Percentiles rank a stretch among this genome's conserved stretches.
Evolutionary conservation across 2,888 invertebrate species (phyloP).

Genomic region (Callimorpha dominula): DNA sequence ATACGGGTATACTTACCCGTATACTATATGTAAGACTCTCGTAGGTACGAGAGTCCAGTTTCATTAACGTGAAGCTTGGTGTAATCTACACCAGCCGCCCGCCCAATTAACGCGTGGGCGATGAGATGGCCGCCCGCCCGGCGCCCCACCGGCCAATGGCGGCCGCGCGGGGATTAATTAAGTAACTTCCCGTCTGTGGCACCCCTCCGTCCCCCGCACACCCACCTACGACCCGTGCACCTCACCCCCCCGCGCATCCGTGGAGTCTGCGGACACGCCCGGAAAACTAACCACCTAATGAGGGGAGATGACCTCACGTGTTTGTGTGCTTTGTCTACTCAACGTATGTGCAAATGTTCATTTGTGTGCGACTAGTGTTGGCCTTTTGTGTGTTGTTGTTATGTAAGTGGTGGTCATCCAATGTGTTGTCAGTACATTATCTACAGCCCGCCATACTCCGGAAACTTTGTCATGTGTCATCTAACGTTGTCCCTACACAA

Average conservation of each 20-base stretch:
- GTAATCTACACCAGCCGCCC: slow-evolving; percentile 76
- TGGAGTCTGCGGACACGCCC: slow-evolving; percentile 86
- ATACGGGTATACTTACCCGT: too few relatives aligned
- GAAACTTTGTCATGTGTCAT: slow-evolving; percentile 47
- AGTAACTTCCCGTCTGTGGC: slow-evolving; percentile 81
- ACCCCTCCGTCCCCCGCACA: slow-evolving; percentile 57
- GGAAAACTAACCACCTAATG: slow-evolving; percentile 87
- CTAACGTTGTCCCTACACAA: slow-evolving; percentile 45
- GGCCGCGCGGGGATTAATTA: slow-evolving; percentile 86
- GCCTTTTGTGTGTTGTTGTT: slow-evolving; percentile 76
- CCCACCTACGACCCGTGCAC: slow-evolving; percentile 59
- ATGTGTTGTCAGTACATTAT: slow-evolving; percentile 61
- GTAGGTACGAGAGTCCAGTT: slow-evolving; percentile 66
- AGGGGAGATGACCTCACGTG: slow-evolving; percentile 87
- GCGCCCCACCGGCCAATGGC: slow-evolving; percentile 81
- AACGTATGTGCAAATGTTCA: slow-evolving; percentile 77
- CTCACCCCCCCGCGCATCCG: slow-evolving; percentile 66
- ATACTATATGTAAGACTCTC: too few relatives aligned
- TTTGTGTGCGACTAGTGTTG: slow-evolving; percentile 74
- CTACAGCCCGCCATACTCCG: slow-evolving; percentile 48
- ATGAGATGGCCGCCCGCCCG: slow-evolving; percentile 79
- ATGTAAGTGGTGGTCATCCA: slow-evolving; percentile 67
- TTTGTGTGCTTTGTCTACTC: slow-evolving; percentile 82
- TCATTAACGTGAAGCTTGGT: slow-evolving; percentile 77
- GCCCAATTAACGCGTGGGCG: slow-evolving; percentile 86